A percentile compares a stretch with the other conserved stretches of the same genome.
These are phyloP conservation scores for Venustaconcha ellipsiformis DNA, from an alignment of 1,140 invertebrate species.

Conservation along the genomic window DNA sequence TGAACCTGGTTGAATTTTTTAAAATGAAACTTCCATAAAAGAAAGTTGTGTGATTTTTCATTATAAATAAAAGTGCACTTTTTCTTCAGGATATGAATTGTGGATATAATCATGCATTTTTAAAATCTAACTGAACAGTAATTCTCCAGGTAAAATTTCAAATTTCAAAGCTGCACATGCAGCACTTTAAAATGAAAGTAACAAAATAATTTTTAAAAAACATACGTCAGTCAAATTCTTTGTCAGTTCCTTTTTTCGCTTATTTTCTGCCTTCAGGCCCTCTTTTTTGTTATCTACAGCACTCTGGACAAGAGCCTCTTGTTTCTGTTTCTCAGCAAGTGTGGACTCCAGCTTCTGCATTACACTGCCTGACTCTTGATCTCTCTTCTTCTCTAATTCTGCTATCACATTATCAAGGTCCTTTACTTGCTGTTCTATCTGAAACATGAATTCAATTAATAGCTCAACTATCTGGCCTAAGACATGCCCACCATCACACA, in stretches of 20 bases:
- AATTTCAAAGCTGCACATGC: too few relatives aligned
- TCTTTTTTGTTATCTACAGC: conserved; percentile 79
- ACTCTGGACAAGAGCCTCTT: conserved; percentile 78
- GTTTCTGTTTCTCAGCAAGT: conserved; percentile 77
- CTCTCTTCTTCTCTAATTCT: conserved; percentile 64
- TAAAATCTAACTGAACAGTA: too few relatives aligned
- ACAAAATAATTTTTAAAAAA: not conserved
- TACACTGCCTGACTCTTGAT: conserved; percentile 76
- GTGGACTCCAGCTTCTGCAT: conserved; percentile 78
- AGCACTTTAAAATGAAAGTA: too few relatives aligned
- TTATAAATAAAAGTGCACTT: too few relatives aligned
- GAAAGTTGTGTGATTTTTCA: too few relatives aligned
- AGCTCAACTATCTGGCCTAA: too few relatives aligned
- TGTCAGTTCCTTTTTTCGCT: conserved; percentile 78
- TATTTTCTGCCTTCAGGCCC: conserved; percentile 78
- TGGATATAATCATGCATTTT: too few relatives aligned
- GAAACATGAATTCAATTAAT: conserved; percentile 3
- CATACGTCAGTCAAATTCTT: conserved; percentile 77
- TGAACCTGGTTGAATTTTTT: too few relatives aligned
- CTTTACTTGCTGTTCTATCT: conserved; percentile 65
- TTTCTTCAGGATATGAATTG: too few relatives aligned
- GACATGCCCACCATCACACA: too few relatives aligned
- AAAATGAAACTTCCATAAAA: too few relatives aligned
- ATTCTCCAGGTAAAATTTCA: too few relatives aligned
- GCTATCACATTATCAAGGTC: conserved; percentile 70